Evolutionary conservation across 2,113 vertebrate species (phyloP).

Genomic region (Sorex fumeus): DNA sequence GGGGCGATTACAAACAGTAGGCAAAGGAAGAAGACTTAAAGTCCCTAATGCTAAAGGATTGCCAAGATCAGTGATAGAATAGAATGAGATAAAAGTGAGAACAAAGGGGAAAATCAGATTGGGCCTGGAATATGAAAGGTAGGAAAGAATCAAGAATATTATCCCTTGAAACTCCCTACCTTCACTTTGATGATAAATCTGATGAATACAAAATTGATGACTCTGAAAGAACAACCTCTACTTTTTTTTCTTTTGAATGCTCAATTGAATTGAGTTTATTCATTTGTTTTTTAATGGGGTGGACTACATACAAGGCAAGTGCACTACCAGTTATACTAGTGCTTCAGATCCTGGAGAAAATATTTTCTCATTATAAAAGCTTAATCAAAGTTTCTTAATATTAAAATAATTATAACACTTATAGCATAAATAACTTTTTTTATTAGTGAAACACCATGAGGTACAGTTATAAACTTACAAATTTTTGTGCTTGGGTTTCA

Average conservation of each 20-base stretch:
- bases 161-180: background rate
- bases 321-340: no score
- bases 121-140: background rate
- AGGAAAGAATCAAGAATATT: background rate
- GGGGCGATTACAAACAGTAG: background rate
- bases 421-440: no score
- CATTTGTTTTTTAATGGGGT: no score
- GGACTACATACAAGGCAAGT: no score
- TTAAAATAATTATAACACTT: no score
- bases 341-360: no score
- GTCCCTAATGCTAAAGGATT: background rate
- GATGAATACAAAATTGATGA: background rate
- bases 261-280: no score
- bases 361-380: no score
- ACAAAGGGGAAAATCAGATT: background rate
- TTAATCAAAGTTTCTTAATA: no score
- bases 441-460: no score
- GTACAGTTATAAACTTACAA: no score
- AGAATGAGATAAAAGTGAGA: background rate
- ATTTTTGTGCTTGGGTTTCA: no score
- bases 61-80: background rate
- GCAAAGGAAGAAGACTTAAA: background rate
- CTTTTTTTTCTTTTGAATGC: background rate
- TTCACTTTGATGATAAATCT: conserved; percentile 36
- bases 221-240: background rate